Base-by-base conservation (phyloP, 2,113 vertebrate genomes). In the Hippocampus zosterae region DNA sequence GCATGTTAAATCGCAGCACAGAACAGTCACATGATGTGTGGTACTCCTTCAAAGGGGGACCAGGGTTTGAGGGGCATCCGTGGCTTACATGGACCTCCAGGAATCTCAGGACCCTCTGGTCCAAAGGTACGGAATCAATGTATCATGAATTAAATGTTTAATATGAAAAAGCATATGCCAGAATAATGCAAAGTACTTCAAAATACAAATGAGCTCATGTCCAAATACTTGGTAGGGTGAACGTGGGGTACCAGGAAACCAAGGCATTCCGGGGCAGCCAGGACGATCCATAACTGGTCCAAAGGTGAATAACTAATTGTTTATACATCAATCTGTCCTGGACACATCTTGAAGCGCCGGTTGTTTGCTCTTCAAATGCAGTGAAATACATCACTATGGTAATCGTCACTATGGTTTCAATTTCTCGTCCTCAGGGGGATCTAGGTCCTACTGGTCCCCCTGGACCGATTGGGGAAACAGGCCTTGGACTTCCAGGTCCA, bases 1-100 rank as follows among this genome's bases (percentile, higher is more conserved):
- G 62, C 6, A 52, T 33, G 64, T 37, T 44, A 52, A 15, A 53
- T 57, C 12, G 27, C 21, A 68, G 44, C 5, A 71, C 62, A 66
- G 52, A 2, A 72, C 21, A 67, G 23, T 78, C 27, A 33, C 42
- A 72, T 53, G 80, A 19, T 84, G 10, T 81, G 61, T 19, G 53
- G n/a, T 55, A 50, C 9, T 74, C 46, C n/a, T 6, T 84, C 57
- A 21, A 57, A 95, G 95, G 95, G 95, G 42, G 95, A 96, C 86
- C 93, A 95, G 87, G 95, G 94, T 71, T 90, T 93, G 71, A 93
- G 94, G 82, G 95, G 95, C 59, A 88, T 94, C 74, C 93, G 93
- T 81, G 95, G 95, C 52, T 89, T 97, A 81, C 90, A 93, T 78
- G 95, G 95, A 68, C 91, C 93, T 77, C 79, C 88, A 62, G 95